These are phyloP conservation scores for Pogonomyrmex barbatus DNA, from an alignment of 1,140 invertebrate species.

Conservation along the genomic window DNA sequence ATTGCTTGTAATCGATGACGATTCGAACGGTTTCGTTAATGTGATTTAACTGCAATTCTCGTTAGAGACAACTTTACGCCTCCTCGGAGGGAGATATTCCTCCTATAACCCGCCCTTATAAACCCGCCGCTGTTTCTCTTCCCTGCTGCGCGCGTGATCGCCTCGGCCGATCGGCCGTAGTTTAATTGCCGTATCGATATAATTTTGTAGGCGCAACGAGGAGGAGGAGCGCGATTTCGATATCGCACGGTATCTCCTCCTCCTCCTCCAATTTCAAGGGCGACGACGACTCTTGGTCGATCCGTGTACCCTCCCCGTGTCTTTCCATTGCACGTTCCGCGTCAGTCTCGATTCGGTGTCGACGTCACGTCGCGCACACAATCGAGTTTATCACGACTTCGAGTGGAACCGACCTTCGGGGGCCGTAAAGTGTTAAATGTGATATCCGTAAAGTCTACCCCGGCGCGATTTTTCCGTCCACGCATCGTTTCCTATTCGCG, in stretches of 20 bases:
- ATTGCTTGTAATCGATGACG: not conserved
- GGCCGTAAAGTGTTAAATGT: conserved; percentile 67
- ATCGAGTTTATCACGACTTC: conserved; percentile 50
- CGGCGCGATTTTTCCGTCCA: conserved; percentile 5
- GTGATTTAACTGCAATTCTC: conserved; percentile 12
- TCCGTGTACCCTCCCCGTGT: conserved; percentile 4
- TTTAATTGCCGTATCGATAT: conserved; percentile 21
- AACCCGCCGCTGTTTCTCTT: conserved; percentile 2
- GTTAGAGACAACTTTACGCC: conserved; percentile 63
- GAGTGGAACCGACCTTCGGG: conserved; percentile 53
- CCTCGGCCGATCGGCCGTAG: not conserved
- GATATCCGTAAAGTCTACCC: conserved; percentile 67
- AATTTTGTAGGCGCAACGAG: not conserved
- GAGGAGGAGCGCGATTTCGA: not conserved
- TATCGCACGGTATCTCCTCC: not conserved
- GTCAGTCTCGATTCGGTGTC: not conserved
- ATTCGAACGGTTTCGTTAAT: conserved; percentile 22
- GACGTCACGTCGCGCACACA: not conserved
- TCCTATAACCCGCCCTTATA: not conserved
- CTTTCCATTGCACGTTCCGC: not conserved
- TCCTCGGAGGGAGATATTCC: not conserved
- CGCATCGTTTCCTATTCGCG: not conserved
- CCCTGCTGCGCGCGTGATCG: not conserved
- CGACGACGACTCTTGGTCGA: conserved; percentile 24
- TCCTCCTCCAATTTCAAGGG: conserved; percentile 57